Evolutionary conservation across 2,888 invertebrate genomes (phyloP), one percentile per base, ranked within the genome.

Genomic region (Meliscaeva auricollis): DNA sequence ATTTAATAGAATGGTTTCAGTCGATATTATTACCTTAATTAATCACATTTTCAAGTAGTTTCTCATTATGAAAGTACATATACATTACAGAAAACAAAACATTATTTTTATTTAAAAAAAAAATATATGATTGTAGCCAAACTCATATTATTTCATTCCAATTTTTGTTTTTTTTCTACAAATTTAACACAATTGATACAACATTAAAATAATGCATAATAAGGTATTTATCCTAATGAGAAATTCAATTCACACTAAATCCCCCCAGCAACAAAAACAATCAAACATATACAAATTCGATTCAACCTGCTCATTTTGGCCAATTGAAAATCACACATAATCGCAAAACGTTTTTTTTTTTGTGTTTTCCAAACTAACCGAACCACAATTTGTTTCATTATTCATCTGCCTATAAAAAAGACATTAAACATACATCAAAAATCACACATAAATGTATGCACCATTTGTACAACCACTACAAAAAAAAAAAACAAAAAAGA

Each of bases 381-480:
- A 64, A 44, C 64, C 52, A 46, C 64, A 13, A 30, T 13, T 64
- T 20, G 74, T 70, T 70, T 75, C 64, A 74, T 70, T 79, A 79
- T 64, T 9, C 64, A 69, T 64, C 35, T 44, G 69, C 13, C 62
- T 62, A 52, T 73, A 62, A 52, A 73, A 62, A 62, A 62, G 73
- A 35, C 62, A 70, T 50, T 64, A 68, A 32, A 46, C 17, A 35
- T n/a, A 44, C 17, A 15, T 15, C 8, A n/a, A n/a, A n/a, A n/a
- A n/a, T n/a, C n/a, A n/a, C n/a, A 38, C 60, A 66, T 74, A 26
- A 38, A 52, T 46, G 17, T 62, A 74, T 75, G 68, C 44, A 66
- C 35, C 50, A 70, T 75, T 79, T 74, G 75, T 66, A 26, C 46
- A 75, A 79, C 74, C 79, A 56, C 74, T 56, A n/a, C n/a, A 30